Conservation (phyloP, 2,888 invertebrate species). For the Bedellia somnulentella region DNA sequence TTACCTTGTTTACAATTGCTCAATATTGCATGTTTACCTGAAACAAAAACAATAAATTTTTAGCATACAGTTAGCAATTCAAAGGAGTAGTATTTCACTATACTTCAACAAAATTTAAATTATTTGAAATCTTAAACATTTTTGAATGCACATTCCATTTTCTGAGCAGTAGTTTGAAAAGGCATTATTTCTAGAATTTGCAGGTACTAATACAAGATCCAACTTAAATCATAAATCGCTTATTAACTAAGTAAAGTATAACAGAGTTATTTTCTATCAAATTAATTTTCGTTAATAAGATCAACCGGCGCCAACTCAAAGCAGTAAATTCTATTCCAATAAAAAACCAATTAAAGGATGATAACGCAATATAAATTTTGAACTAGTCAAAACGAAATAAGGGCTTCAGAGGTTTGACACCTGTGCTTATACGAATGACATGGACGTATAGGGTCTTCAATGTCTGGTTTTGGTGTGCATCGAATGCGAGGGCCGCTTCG, state of each 20-base stretch:
- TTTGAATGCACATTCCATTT: neutral
- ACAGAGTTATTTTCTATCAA: no score
- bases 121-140: neutral
- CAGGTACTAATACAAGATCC: no score
- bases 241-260: no score
- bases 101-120: neutral
- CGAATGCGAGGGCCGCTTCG: constrained; percentile 14
- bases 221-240: no score
- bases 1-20: no score
- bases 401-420: constrained; percentile 8
- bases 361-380: constrained; percentile 44
- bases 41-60: constrained; percentile 14
- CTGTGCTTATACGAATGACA: neutral
- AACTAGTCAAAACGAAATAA: constrained; percentile 20
- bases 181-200: no score
- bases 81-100: no score
- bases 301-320: constrained; percentile 43
- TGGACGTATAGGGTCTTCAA: neutral
- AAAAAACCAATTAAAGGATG: constrained; percentile 55
- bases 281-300: no score
- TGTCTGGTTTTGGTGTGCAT: neutral
- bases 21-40: constrained; percentile 16
- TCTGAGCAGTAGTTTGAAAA: no score
- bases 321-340: constrained; percentile 51
- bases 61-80: no score